Evolutionary conservation across 2,113 vertebrate genomes (phyloP).

Genomic region (Anas platyrhynchos): DNA sequence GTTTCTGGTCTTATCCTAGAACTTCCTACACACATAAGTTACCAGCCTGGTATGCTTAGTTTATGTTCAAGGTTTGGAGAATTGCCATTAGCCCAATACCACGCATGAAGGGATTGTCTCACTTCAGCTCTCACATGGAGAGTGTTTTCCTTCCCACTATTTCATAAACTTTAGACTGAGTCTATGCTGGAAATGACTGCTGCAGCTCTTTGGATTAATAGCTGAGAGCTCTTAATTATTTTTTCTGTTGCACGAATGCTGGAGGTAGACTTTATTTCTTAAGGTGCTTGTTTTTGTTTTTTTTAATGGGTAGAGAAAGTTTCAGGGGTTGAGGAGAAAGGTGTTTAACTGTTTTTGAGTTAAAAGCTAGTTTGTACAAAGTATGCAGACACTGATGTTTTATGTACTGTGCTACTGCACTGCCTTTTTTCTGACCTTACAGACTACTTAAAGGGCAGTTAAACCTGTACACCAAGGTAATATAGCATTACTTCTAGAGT

Average conservation of each 20-base stretch:
- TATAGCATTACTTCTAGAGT: accelerated
- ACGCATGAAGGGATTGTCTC: neutral
- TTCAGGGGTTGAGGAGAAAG: neutral
- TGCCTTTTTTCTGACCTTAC: neutral
- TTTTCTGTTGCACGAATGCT: neutral
- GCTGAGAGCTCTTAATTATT: neutral
- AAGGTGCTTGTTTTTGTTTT: neutral
- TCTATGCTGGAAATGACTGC: neutral
- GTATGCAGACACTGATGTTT: neutral
- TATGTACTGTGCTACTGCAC: neutral
- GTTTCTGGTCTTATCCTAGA: neutral
- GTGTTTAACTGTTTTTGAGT: neutral
- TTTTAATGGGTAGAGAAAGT: neutral
- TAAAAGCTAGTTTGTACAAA: neutral
- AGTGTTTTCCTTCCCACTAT: neutral
- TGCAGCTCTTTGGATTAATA: neutral
- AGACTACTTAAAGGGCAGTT: neutral
- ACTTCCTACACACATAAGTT: neutral
- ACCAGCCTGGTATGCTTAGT: neutral
- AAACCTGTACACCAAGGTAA: neutral
- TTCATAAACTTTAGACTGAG: neutral
- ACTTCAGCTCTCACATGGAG: neutral
- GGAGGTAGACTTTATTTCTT: neutral
- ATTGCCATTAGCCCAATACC: neutral
- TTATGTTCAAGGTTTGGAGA: neutral